Conservation (phyloP, 1,140 invertebrate species). For the Diabrotica virgifera region DNA sequence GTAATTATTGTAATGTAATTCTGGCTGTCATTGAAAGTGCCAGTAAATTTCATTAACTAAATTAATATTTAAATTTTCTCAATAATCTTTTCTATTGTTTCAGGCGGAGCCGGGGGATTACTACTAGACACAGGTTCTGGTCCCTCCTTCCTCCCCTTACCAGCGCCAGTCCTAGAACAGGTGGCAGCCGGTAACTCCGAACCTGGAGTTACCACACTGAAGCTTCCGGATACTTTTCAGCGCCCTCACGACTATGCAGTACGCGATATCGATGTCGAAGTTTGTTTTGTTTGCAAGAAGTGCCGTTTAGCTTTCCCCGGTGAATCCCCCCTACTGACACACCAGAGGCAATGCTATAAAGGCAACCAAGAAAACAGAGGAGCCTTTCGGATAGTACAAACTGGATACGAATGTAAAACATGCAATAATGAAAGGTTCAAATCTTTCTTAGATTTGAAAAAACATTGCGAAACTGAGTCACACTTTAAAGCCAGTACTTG, state of each 20-base stretch:
- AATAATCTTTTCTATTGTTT: conserved; percentile 33
- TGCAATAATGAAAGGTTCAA: conserved; percentile 64
- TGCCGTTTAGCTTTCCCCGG: conserved; percentile 78
- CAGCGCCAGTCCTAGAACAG: conserved; percentile 62
- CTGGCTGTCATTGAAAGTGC: no score
- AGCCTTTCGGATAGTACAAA: conserved; percentile 63
- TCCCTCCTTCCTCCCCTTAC: conserved; percentile 61
- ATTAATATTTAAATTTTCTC: no score
- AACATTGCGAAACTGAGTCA: conserved; percentile 62
- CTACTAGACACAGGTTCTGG: conserved; percentile 54
- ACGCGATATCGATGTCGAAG: conserved; percentile 68
- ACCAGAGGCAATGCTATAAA: conserved; percentile 69
- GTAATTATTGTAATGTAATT: no score
- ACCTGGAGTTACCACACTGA: conserved; percentile 63
- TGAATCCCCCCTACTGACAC: conserved; percentile 67
- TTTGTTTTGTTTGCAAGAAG: conserved; percentile 82
- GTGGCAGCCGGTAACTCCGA: conserved; percentile 64
- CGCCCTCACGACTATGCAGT: conserved; percentile 42
- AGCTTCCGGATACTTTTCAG: conserved; percentile 55
- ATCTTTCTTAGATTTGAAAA: conserved; percentile 59
- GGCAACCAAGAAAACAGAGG: conserved; percentile 63
- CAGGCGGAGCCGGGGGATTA: conserved; percentile 50
- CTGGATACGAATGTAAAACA: conserved; percentile 66
- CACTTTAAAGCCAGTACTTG: conserved; percentile 49
- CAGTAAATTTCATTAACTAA: no score